A percentile compares a stretch with the other conserved stretches of the same genome.
Conservation (phyloP, 2,888 invertebrate genomes). For the Drosophila sordidula region DNA sequence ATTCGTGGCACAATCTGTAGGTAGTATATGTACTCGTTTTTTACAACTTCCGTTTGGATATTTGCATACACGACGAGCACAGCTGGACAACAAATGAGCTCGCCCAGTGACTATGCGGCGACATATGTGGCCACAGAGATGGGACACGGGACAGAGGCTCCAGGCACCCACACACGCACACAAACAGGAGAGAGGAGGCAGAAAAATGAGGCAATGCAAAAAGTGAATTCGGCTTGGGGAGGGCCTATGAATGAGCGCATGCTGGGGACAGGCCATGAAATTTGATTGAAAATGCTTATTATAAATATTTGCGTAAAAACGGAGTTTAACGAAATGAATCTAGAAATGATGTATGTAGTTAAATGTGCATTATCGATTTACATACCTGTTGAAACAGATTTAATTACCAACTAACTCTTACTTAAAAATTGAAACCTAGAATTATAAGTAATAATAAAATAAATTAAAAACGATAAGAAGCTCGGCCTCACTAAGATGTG, state of each 20-base stretch:
- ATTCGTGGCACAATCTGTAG: constrained; percentile 35
- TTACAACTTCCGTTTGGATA: constrained; percentile 65
- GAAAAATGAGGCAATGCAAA: constrained; percentile 17
- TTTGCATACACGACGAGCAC: constrained; percentile 55
- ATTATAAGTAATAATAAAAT: no score
- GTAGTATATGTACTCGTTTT: constrained; percentile 59
- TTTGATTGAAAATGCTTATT: background rate
- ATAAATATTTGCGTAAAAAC: background rate
- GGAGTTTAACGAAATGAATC: background rate
- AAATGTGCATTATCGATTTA: no score
- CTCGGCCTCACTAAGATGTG: no score
- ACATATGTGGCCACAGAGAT: constrained; percentile 74
- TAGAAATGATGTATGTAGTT: no score
- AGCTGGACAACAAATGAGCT: constrained; percentile 69
- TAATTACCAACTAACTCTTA: no score
- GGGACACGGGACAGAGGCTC: constrained; percentile 36
- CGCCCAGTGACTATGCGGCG: constrained; percentile 69
- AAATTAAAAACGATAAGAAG: no score
- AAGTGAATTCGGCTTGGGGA: background rate
- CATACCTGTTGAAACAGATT: no score
- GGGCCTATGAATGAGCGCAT: background rate
- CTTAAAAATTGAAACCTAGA: no score
- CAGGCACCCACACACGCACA: background rate
- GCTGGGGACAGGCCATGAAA: constrained; percentile 4
- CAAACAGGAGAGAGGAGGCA: background rate